Evolutionary conservation across 2,113 vertebrate genomes (phyloP).

Genomic region (Nothoprocta perdicaria): DNA sequence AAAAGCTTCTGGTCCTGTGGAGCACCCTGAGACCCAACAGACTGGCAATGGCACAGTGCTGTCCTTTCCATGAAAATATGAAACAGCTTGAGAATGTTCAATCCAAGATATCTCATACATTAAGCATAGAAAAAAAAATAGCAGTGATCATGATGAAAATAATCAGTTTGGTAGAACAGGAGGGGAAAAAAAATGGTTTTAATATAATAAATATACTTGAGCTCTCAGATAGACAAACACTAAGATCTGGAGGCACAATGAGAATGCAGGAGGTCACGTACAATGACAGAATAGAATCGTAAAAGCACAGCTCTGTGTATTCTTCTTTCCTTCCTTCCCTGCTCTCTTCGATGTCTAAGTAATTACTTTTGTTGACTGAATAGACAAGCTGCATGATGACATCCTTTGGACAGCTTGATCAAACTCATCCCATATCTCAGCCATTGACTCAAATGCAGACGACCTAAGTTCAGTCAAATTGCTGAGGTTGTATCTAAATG

Average conservation of each 20-base stretch:
- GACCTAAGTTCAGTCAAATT: background rate
- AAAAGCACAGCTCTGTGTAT: background rate
- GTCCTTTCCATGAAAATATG: background rate
- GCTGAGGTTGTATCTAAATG: background rate
- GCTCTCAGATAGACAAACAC: background rate
- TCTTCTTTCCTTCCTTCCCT: background rate
- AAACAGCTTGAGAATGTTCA: background rate
- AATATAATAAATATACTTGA: background rate
- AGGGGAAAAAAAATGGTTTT: background rate
- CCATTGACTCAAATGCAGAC: background rate
- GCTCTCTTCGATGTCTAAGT: background rate
- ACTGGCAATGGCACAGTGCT: background rate
- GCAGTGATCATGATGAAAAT: background rate
- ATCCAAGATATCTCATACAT: accelerated
- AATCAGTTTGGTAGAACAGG: background rate
- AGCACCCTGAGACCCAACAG: background rate
- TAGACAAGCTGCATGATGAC: background rate
- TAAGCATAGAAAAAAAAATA: background rate
- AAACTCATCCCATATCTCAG: background rate
- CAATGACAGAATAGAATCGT: background rate
- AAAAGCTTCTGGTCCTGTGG: accelerated
- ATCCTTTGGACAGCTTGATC: background rate
- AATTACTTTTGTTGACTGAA: background rate
- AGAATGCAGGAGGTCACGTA: background rate
- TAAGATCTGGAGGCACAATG: background rate